phyloP scores from a whole-genome alignment of 2,113 vertebrate species.

The Dissostichus mawsoni region DNA sequence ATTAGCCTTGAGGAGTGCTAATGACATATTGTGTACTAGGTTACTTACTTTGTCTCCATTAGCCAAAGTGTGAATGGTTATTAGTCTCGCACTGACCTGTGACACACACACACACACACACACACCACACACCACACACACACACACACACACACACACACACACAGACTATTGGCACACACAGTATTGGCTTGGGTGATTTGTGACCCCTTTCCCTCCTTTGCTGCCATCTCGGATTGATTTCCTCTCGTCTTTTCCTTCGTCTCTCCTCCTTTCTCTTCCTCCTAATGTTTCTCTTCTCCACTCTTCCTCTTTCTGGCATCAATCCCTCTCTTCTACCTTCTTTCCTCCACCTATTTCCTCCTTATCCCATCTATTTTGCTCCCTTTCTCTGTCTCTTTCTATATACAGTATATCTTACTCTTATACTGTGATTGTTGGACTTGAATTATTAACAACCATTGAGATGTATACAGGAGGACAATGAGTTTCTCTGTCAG shows the following conservation, averaged over 20 bases:
- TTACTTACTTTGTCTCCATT: slow-evolving; percentile 82
- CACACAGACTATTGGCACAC: slow-evolving; percentile 42
- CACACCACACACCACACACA: slow-evolving; percentile 32
- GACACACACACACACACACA: slow-evolving; percentile 42
- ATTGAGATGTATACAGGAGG: slow-evolving; percentile 45
- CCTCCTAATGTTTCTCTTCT: slow-evolving; percentile 57
- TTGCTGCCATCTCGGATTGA: slow-evolving; percentile 79
- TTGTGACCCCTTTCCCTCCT: slow-evolving; percentile 79
- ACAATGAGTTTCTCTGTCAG: slow-evolving; percentile 52
- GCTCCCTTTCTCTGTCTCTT: neutral
- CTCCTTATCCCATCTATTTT: neutral
- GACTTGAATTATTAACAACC: slow-evolving; percentile 61
- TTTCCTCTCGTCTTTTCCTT: slow-evolving; percentile 71
- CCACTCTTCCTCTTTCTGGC: slow-evolving; percentile 34
- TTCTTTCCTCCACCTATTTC: neutral
- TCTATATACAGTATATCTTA: neutral
- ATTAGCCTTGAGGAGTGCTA: slow-evolving; percentile 71
- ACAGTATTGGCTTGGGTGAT: slow-evolving; percentile 72
- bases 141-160: slow-evolving; percentile 28
- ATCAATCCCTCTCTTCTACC: slow-evolving; percentile 31
- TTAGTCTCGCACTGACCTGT: slow-evolving; percentile 73
- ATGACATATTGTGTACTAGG: slow-evolving; percentile 64
- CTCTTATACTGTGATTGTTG: slow-evolving; percentile 18
- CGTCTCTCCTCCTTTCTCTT: slow-evolving; percentile 50
- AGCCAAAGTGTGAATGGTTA: slow-evolving; percentile 76